Conservation (phyloP, 1,140 invertebrate species). For the Cylas formicarius region DNA sequence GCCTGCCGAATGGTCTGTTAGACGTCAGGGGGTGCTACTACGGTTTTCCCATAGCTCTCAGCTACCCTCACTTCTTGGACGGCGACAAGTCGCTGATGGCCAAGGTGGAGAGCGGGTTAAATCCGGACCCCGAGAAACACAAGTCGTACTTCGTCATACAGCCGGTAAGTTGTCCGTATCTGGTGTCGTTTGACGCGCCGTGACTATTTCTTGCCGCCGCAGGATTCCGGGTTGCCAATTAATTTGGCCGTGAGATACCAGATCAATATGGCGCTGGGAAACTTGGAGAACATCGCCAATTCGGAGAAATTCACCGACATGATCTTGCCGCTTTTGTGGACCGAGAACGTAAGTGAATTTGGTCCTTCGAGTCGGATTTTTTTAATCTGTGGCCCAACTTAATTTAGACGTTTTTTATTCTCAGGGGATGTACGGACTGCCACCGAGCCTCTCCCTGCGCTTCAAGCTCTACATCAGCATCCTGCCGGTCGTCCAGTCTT, state of each 20-base stretch:
- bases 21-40: constrained; percentile 78
- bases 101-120: constrained; percentile 61
- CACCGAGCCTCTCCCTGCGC: constrained; percentile 50
- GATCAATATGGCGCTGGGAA: constrained; percentile 72
- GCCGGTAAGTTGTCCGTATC: constrained; percentile 43
- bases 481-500: constrained; percentile 52
- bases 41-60: constrained; percentile 80
- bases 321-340: constrained; percentile 69
- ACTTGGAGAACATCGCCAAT: constrained; percentile 55
- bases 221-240: constrained; percentile 67
- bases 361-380: too few species aligned
- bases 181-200: background rate
- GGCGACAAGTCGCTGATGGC: constrained; percentile 65
- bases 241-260: constrained; percentile 68
- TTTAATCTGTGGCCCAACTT: too few species aligned
- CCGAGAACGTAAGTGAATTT: constrained; percentile 69
- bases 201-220: constrained; percentile 17
- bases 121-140: constrained; percentile 63
- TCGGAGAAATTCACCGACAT: constrained; percentile 58
- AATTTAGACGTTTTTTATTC: constrained; percentile 17
- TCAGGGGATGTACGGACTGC: constrained; percentile 62
- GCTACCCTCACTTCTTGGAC: constrained; percentile 83
- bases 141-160: constrained; percentile 78
- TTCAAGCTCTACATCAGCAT: constrained; percentile 67
- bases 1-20: constrained; percentile 61